Evolutionary conservation across 2,113 vertebrate genomes (phyloP).

Genomic region (Oxyruncus cristatus): DNA sequence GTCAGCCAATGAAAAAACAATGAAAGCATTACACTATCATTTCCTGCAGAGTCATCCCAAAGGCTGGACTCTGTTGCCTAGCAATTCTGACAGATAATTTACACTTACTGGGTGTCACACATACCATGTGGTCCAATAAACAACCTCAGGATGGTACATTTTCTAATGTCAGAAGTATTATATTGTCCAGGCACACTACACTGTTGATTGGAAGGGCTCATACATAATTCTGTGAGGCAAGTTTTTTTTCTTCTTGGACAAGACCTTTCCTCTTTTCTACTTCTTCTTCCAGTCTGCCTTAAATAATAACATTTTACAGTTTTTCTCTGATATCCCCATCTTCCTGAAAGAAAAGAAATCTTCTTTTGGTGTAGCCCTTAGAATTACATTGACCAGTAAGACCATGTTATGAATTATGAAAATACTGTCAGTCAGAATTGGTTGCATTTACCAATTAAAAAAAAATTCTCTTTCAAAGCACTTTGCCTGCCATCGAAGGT

Average conservation of each 20-base stretch:
- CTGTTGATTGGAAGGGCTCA: not conserved
- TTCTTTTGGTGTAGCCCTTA: conserved; percentile 33
- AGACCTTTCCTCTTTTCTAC: not conserved
- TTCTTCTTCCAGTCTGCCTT: not conserved
- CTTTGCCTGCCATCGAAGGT: conserved; percentile 65
- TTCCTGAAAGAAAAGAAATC: not conserved
- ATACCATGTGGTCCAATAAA: not conserved
- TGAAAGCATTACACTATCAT: not conserved
- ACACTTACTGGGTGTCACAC: not conserved
- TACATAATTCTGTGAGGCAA: conserved; percentile 42
- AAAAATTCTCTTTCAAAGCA: conserved; percentile 71
- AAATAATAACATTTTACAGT: conserved; percentile 1
- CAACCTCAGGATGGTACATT: not conserved
- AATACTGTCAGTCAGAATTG: conserved; percentile 64
- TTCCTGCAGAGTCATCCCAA: not conserved
- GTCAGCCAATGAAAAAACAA: not conserved
- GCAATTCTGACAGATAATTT: not conserved
- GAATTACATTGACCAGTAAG: conserved; percentile 50
- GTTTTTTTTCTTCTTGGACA: not conserved
- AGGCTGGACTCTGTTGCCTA: not conserved
- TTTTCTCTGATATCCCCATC: not conserved
- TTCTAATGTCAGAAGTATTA: not conserved
- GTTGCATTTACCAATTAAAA: conserved; percentile 71
- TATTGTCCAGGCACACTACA: not conserved
- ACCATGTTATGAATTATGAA: conserved; percentile 65